phyloP scores from a whole-genome alignment of 1,140 invertebrate species.

The Eriosoma lanigerum region DNA sequence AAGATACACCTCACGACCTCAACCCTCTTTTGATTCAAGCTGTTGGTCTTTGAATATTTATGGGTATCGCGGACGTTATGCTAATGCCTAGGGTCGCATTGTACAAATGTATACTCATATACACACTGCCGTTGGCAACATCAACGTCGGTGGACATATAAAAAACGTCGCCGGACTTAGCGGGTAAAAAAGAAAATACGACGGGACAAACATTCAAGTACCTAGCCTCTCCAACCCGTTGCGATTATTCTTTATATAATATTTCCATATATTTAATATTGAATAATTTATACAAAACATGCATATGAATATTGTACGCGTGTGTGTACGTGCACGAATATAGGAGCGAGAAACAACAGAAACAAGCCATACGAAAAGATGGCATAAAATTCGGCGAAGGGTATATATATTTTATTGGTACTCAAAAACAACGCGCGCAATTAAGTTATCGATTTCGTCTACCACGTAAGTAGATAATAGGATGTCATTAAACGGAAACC shows the following conservation, averaged over 20 bases:
- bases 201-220: neutral
- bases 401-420: neutral
- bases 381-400: neutral
- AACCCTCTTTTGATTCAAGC: neutral
- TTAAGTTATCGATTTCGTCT: neutral
- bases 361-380: too few relatives aligned
- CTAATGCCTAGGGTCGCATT: slow-evolving; percentile 14
- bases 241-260: neutral
- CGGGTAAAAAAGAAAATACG: neutral
- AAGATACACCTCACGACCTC: neutral
- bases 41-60: slow-evolving; percentile 27
- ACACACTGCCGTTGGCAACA: neutral
- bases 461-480: neutral
- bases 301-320: neutral
- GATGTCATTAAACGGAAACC: neutral
- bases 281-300: slow-evolving; percentile 1
- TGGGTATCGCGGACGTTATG: neutral
- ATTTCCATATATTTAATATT: slow-evolving; percentile 12
- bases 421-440: neutral
- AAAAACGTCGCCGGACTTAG: neutral
- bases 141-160: neutral
- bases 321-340: neutral
- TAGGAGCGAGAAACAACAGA: neutral
- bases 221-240: neutral
- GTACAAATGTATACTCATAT: slow-evolving; percentile 13